Evolutionary conservation across 2,888 invertebrate genomes (phyloP).

Genomic region (Pristionchus maxplancki): DNA sequence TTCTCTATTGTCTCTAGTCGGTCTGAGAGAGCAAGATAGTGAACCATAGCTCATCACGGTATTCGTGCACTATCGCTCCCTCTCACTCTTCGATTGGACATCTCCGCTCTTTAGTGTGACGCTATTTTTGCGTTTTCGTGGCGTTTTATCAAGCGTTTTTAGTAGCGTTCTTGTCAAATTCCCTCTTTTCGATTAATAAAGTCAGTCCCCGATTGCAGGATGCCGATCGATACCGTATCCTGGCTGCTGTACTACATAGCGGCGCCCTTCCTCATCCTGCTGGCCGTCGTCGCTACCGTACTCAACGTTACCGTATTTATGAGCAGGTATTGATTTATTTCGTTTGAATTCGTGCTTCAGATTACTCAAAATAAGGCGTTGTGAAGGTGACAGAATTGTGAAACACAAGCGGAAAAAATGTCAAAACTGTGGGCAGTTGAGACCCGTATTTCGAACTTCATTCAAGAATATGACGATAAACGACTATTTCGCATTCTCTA

Average conservation of each 20-base stretch:
- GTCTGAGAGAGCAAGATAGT: no score
- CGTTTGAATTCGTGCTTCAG: background rate
- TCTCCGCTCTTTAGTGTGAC: background rate
- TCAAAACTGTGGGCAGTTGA: no score
- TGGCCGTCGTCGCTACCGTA: slow-evolving; percentile 58
- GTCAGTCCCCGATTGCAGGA: slow-evolving; percentile 20
- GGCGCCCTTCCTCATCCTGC: slow-evolving; percentile 11
- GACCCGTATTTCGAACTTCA: background rate
- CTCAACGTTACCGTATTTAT: slow-evolving; percentile 62
- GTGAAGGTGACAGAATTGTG: background rate
- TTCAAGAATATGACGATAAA: background rate
- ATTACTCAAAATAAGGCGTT: no score
- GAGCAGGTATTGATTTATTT: slow-evolving; percentile 18
- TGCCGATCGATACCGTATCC: slow-evolving; percentile 18
- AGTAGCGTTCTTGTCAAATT: background rate
- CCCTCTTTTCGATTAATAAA: background rate
- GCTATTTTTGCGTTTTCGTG: background rate
- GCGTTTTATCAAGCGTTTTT: no score
- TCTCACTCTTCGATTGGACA: background rate
- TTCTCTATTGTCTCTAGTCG: background rate
- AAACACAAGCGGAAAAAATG: background rate
- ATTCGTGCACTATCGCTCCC: background rate
- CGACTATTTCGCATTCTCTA: background rate
- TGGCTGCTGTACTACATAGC: slow-evolving; percentile 24
- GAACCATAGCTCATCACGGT: no score